Percentiles rank a stretch among this genome's conserved stretches.
Conservation (phyloP, 2,797 vertebrate species). For the Anguilla pacifica region DNA sequence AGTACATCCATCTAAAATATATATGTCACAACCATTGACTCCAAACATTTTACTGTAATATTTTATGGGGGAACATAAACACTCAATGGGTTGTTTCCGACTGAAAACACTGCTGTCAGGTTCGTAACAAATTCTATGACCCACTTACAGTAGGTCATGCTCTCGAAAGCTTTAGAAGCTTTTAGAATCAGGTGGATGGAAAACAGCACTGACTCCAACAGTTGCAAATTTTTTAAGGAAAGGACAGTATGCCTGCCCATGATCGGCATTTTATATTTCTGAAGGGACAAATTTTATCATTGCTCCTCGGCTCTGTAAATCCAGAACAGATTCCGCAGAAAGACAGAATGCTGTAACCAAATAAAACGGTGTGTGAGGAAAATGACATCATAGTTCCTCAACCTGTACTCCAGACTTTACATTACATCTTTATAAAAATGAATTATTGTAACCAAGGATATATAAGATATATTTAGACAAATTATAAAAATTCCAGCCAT, state of each 20-base stretch:
- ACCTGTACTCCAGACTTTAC: conserved; percentile 54
- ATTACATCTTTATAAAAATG: background rate
- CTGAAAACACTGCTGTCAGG: background rate
- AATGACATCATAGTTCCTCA: conserved; percentile 37
- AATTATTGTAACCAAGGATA: background rate
- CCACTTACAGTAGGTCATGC: background rate
- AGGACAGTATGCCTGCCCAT: background rate
- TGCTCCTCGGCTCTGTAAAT: background rate
- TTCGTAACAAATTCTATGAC: background rate
- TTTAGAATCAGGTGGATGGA: background rate
- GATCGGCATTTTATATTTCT: background rate
- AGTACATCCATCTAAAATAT: background rate
- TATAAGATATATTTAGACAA: too few species aligned
- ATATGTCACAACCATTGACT: background rate
- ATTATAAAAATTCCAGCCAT: too few species aligned
- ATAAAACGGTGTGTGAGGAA: background rate
- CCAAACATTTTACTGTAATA: background rate
- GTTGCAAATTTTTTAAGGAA: background rate
- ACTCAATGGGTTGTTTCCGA: background rate
- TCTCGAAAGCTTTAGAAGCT: background rate
- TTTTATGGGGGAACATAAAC: background rate
- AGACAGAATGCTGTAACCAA: background rate
- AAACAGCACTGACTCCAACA: background rate
- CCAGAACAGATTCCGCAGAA: background rate
- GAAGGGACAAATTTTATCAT: background rate